A percentile compares a stretch with the other conserved stretches of the same genome.
These are phyloP conservation scores for Crotalus tigris DNA, from an alignment of 2,113 vertebrate species.

Conservation along the genomic window DNA sequence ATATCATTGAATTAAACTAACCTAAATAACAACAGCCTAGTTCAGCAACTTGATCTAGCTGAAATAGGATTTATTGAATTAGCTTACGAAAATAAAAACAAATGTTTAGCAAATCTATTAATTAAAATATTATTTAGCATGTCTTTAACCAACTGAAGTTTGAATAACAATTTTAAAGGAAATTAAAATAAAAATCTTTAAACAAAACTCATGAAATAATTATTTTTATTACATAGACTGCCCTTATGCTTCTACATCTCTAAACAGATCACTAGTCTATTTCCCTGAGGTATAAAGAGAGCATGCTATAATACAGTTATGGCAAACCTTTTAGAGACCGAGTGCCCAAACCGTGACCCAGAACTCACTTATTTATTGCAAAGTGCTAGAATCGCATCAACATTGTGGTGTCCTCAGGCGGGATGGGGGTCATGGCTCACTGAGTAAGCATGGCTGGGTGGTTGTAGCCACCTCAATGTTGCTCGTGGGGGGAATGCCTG, in stretches of 20 bases:
- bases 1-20: slow-evolving; percentile 66
- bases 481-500: too few relatives aligned
- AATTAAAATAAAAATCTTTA: neutral
- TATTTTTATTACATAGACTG: neutral
- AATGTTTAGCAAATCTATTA: neutral
- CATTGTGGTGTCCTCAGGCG: too few relatives aligned
- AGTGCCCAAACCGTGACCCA: too few relatives aligned
- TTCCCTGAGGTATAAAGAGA: neutral
- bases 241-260: neutral
- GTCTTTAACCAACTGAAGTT: neutral
- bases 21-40: slow-evolving; percentile 58
- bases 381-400: too few relatives aligned
- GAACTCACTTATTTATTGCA: too few relatives aligned
- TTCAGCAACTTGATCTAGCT: slow-evolving; percentile 27
- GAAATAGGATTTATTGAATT: slow-evolving; percentile 17
- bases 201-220: neutral
- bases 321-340: too few relatives aligned
- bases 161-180: neutral
- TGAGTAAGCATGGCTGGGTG: too few relatives aligned
- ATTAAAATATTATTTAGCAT: neutral
- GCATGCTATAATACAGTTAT: neutral
- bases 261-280: neutral
- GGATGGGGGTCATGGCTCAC: too few relatives aligned
- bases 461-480: too few relatives aligned
- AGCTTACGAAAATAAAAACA: neutral